phyloP scores from a whole-genome alignment of 2,888 invertebrate genomes.

The Lasioglossum zephyrum region DNA sequence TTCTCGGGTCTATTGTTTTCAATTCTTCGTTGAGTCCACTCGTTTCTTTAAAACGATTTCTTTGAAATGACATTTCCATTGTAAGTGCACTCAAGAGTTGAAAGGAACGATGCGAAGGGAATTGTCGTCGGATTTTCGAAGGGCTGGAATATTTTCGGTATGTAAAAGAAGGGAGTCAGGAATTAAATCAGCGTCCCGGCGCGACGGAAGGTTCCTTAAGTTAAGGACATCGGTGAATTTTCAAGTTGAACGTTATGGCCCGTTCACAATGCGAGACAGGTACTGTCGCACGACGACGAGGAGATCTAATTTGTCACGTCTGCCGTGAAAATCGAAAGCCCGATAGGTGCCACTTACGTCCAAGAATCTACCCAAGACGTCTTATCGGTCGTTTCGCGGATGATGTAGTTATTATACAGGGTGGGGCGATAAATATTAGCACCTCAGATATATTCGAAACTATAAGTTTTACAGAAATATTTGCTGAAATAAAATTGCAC shows the following conservation, averaged over 20 bases:
- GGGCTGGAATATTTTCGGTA: neutral
- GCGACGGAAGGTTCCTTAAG: neutral
- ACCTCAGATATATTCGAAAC: too few relatives aligned
- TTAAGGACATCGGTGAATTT: constrained; percentile 4
- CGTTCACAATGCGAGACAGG: constrained; percentile 1
- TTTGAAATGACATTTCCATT: neutral
- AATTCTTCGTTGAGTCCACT: neutral
- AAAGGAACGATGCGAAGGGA: neutral
- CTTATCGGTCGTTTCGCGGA: neutral
- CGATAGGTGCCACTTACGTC: neutral
- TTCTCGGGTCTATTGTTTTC: neutral
- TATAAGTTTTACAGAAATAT: too few relatives aligned
- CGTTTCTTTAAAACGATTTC: neutral
- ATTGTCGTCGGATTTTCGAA: neutral
- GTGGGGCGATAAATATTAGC: too few relatives aligned
- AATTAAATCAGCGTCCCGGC: neutral
- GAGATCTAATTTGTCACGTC: constrained; percentile 4
- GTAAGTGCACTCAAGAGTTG: neutral
- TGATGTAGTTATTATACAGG: neutral
- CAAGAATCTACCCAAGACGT: neutral
- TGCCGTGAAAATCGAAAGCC: neutral
- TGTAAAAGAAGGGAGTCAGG: neutral
- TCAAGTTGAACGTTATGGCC: neutral
- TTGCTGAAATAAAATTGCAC: too few relatives aligned
- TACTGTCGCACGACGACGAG: neutral